Evolutionary conservation across 2,113 vertebrate genomes (phyloP).

Genomic region (mouse (Mus musculus)): GRCm39 chr12:9995501-9996000

Average conservation of each 20-base stretch:
- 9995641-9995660: background rate
- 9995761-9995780: background rate
- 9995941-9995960: too few relatives aligned
- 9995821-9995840: background rate
- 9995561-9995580: background rate
- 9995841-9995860: background rate
- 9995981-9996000: too few relatives aligned
- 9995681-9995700: background rate
- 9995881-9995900: background rate
- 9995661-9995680: background rate
- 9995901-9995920: background rate
- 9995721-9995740: background rate
- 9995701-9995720: background rate
- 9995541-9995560: constrained; percentile 3
- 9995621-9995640: background rate
- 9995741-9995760: rapidly evolving
- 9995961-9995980: background rate
- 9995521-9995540: constrained; percentile 45
- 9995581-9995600: background rate
- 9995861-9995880: background rate
- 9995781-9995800: background rate
- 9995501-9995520: too few relatives aligned
- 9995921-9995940: background rate
- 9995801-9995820: background rate
- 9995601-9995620: background rate